Evolutionary conservation across 2,113 vertebrate species (phyloP).

Genomic region (Arenaria interpres): DNA sequence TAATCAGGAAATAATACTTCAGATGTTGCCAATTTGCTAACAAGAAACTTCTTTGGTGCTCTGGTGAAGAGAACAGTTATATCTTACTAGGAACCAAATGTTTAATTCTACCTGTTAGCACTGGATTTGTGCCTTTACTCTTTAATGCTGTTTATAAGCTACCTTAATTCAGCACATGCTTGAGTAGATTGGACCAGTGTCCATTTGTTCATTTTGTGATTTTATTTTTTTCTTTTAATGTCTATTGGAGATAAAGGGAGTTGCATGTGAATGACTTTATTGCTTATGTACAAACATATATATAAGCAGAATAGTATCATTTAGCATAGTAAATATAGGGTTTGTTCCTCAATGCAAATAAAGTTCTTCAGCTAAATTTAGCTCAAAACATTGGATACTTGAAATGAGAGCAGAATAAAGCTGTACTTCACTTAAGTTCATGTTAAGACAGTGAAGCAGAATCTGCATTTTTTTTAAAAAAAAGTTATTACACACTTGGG

Average conservation of each 20-base stretch:
- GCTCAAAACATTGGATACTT: neutral
- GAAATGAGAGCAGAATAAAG: neutral
- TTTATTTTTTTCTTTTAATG: neutral
- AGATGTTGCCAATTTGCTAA: neutral
- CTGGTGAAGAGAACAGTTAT: neutral
- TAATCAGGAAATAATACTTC: constrained; percentile 8
- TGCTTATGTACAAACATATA: neutral
- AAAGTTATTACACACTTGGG: neutral
- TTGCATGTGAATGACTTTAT: neutral
- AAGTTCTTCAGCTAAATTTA: neutral
- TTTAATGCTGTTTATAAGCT: neutral
- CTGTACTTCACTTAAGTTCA: neutral
- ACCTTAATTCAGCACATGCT: neutral
- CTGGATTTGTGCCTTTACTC: neutral
- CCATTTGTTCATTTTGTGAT: neutral
- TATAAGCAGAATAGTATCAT: neutral
- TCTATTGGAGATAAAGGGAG: neutral
- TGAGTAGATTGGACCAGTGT: neutral
- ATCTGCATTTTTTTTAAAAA: neutral
- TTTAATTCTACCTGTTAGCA: neutral
- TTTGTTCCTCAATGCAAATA: neutral
- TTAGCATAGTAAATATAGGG: neutral
- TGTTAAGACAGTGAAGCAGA: neutral
- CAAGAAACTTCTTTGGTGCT: neutral
- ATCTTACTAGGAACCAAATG: neutral